Base-by-base conservation (phyloP, 2,113 vertebrate species). In the Glaucomys volans region DNA sequence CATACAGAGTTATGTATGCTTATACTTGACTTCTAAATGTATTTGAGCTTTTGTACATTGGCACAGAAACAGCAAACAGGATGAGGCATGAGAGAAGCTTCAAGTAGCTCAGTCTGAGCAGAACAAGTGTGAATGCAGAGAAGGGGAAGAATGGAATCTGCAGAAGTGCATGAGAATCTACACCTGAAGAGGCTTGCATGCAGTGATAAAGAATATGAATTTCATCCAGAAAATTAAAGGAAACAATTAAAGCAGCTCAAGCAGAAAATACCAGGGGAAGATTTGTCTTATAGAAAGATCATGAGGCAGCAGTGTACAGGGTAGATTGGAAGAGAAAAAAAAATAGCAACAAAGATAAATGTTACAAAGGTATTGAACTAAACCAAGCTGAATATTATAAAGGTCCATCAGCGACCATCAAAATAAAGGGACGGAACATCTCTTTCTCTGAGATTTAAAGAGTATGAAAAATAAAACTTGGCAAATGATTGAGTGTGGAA, bases 211-310 rank as follows among this genome's bases (percentile, higher is more conserved):
- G 82, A 89, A 81, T 13, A 32, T 54, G 17, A 95, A 80, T 57
- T 94, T 93, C 52, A 96, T 76, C 37, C 18, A 72, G 42, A 52
- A 90, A 90, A 87, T 67, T 87, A 80, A 89, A 79, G 18, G 11
- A 85, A 85, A 14, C 17, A 54, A 64, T 64, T 87, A 81, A 85
- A 76, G 6, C 40, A 80, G 32, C 44, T 92, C 17, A 66, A 54
- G 20, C n/a, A 84, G 54, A 75, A 79, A 89, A 20, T 54, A 50
- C 40, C 18, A 88, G 57, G 3, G 26, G 62, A 40, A 75, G 2
- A 93, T 83, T 35, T 67, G 1, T 82, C 54, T 79, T 91, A 11
- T 16, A 87, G 42, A 71, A 95, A 95, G 79, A 52, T 64, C 40
- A 50, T 5, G 59, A 67, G 66, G 8, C 67, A 87, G 44, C 26